Percentiles rank a stretch among this genome's conserved stretches.
phyloP scores from a whole-genome alignment of 2,797 vertebrate genomes.

The Falco berigora region DNA sequence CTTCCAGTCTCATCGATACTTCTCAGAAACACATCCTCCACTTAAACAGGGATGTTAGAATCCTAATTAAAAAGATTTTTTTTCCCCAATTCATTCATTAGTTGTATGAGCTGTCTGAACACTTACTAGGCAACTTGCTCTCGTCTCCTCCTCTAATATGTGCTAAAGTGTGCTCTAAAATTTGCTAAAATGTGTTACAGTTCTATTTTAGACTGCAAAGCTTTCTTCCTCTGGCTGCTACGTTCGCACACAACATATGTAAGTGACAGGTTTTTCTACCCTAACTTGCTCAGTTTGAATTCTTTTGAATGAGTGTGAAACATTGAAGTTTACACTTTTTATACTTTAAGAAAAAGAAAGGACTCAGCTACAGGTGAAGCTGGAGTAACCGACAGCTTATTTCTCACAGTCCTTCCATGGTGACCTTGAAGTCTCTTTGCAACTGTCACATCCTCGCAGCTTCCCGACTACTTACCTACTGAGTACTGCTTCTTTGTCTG shows the following conservation, averaged over 20 bases:
- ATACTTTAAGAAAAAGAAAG: neutral
- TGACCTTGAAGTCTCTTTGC: neutral
- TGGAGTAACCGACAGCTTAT: neutral
- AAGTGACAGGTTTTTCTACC: neutral
- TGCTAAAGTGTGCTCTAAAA: neutral
- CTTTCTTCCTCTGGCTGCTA: neutral
- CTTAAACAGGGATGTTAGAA: neutral
- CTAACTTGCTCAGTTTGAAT: neutral
- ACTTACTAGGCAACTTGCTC: neutral
- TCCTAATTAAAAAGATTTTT: neutral
- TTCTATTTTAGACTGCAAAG: neutral
- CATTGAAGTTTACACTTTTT: neutral
- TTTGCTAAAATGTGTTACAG: neutral
- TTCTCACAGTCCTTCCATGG: neutral
- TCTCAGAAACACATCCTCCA: neutral
- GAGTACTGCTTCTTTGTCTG: conserved; percentile 90
- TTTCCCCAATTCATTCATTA: neutral
- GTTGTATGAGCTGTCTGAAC: neutral
- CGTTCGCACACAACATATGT: neutral
- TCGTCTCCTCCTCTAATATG: neutral
- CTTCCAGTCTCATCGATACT: neutral
- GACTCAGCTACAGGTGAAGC: neutral
- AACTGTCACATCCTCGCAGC: neutral
- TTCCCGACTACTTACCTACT: conserved; percentile 79
- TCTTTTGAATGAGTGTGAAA: neutral